Evolutionary conservation across 2,888 invertebrate genomes (phyloP).

Genomic region (Lasioglossum pauxillum): DNA sequence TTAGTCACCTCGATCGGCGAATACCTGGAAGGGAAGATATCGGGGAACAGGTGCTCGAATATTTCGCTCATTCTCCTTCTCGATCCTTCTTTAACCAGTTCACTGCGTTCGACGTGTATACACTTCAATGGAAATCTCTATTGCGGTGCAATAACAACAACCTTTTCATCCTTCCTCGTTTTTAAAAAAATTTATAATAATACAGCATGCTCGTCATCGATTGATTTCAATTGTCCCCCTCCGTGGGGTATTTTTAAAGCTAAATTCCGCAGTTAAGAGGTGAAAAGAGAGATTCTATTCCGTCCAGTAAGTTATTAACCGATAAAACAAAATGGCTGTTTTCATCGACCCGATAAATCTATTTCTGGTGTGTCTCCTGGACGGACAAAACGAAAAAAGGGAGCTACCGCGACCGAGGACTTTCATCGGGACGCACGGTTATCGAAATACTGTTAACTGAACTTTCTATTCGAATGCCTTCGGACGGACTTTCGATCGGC

Average conservation of each 20-base stretch:
- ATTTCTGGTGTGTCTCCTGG: not conserved
- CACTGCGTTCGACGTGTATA: too few species aligned
- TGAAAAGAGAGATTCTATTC: not conserved
- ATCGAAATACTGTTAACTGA: conserved; percentile 52
- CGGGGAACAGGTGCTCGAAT: not conserved
- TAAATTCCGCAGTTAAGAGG: too few species aligned
- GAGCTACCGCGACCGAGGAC: not conserved
- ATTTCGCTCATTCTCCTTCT: not conserved
- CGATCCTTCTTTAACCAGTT: not conserved
- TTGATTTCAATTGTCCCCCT: too few species aligned
- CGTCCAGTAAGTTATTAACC: not conserved
- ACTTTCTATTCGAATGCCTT: conserved; percentile 58
- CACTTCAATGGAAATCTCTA: too few species aligned
- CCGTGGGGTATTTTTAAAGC: too few species aligned
- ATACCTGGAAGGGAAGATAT: not conserved
- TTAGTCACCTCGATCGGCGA: not conserved
- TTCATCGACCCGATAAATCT: conserved; percentile 8
- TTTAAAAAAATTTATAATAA: too few species aligned
- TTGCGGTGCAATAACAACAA: too few species aligned
- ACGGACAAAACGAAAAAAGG: not conserved
- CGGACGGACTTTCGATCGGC: conserved; percentile 36
- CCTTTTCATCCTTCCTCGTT: too few species aligned
- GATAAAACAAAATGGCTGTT: not conserved
- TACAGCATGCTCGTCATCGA: too few species aligned
- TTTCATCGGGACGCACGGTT: conserved; percentile 41